Evolutionary conservation across 2,888 invertebrate genomes (phyloP).

Genomic region (Drosophila testacea): DNA sequence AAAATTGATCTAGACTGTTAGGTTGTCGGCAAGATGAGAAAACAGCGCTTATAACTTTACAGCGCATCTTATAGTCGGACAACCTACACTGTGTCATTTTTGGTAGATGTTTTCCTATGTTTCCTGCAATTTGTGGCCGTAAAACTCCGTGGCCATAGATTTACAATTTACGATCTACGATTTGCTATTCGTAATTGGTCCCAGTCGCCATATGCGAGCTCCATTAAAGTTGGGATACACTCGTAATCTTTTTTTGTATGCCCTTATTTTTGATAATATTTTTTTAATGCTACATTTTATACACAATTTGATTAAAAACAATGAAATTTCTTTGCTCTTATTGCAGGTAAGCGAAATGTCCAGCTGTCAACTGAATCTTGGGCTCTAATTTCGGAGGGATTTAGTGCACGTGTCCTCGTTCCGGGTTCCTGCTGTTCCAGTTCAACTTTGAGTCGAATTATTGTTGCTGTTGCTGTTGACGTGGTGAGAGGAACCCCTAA

Average conservation of each 20-base stretch:
- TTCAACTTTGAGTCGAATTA: background rate
- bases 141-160: constrained; percentile 47
- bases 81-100: constrained; percentile 1
- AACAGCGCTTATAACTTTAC: background rate
- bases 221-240: constrained; percentile 42
- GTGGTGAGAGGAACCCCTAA: constrained; percentile 34
- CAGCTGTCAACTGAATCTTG: constrained; percentile 44
- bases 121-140: constrained; percentile 66
- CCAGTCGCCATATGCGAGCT: constrained; percentile 42
- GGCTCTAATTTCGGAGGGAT: constrained; percentile 34
- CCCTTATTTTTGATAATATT: background rate
- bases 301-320: constrained; percentile 52
- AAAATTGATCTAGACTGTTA: no score
- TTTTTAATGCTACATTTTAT: constrained; percentile 7
- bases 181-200: constrained; percentile 64
- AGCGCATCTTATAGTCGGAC: constrained; percentile 7
- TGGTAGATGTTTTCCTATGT: constrained; percentile 23
- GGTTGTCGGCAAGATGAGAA: no score
- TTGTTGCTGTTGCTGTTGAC: constrained; percentile 41
- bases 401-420: constrained; percentile 59
- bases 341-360: constrained; percentile 62
- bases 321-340: constrained; percentile 18
- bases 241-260: constrained; percentile 14
- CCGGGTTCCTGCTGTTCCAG: constrained; percentile 13
- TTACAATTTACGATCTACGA: constrained; percentile 63